phyloP scores from a whole-genome alignment of 2,888 invertebrate genomes.

The Rhingia rostrata region DNA sequence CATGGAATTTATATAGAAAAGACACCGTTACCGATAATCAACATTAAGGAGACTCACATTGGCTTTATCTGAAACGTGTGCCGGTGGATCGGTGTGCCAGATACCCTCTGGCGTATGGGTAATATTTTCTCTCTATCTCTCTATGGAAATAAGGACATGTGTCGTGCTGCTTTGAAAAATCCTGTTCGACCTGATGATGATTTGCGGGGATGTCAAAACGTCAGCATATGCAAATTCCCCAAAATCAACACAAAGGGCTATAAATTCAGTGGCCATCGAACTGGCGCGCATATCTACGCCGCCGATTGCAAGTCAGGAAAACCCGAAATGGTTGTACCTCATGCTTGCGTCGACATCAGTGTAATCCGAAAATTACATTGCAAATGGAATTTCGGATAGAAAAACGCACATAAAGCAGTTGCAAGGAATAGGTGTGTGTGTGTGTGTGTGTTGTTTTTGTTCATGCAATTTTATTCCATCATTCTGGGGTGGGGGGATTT shows the following conservation, averaged over 20 bases:
- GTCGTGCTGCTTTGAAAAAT: not conserved
- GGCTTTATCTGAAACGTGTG: constrained; percentile 18
- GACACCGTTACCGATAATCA: constrained; percentile 17
- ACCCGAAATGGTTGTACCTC: constrained; percentile 9
- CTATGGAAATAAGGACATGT: not conserved
- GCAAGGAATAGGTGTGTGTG: too few relatives aligned
- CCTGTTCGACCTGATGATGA: not conserved
- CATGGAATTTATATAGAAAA: constrained; percentile 38
- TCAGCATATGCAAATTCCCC: constrained; percentile 38
- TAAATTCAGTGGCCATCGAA: constrained; percentile 35
- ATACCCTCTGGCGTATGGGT: constrained; percentile 1
- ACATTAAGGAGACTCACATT: constrained; percentile 19
- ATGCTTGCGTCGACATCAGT: constrained; percentile 24
- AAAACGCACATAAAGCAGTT: constrained; percentile 43
- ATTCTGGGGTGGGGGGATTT: constrained; percentile 35
- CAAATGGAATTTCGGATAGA: constrained; percentile 47
- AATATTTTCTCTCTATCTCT: not conserved
- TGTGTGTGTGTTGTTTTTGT: not conserved
- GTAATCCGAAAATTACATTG: constrained; percentile 56
- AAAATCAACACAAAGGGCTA: constrained; percentile 17
- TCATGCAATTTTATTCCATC: not conserved
- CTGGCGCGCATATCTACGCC: constrained; percentile 5
- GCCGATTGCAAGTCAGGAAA: constrained; percentile 1
- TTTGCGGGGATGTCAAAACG: constrained; percentile 38
- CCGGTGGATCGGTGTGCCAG: not conserved